A percentile compares a stretch with the other conserved stretches of the same genome.
Evolutionary conservation across 2,888 invertebrate genomes (phyloP).

Genomic region (Andrena dorsata): DNA sequence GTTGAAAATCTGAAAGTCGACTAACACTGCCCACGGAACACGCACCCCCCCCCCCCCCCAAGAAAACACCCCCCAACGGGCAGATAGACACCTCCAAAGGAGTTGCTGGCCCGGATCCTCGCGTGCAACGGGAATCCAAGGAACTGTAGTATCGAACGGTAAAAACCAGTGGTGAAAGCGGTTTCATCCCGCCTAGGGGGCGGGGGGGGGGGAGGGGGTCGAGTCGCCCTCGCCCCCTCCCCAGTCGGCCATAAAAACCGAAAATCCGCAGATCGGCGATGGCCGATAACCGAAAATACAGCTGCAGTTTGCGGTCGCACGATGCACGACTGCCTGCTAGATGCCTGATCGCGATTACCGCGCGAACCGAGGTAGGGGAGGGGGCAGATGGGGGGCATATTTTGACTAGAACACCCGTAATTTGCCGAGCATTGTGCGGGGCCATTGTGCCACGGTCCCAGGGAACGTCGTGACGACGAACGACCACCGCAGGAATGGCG

Average conservation of each 20-base stretch:
- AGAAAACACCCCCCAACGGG: too few species aligned
- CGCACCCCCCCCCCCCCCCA: too few species aligned
- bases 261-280: constrained; percentile 83
- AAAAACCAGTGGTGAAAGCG: constrained; percentile 64
- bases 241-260: constrained; percentile 69
- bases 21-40: too few species aligned
- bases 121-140: constrained; percentile 7
- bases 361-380: constrained; percentile 22
- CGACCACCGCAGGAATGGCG: constrained; percentile 29
- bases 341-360: constrained; percentile 74
- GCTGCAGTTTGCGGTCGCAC: constrained; percentile 83
- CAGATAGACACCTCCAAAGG: too few species aligned
- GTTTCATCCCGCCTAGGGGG: constrained; percentile 7
- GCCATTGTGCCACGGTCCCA: constrained; percentile 72
- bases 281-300: constrained; percentile 83
- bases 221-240: constrained; percentile 38
- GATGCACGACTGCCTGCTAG: constrained; percentile 71
- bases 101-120: neutral
- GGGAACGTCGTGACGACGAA: constrained; percentile 61
- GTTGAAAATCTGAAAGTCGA: too few species aligned
- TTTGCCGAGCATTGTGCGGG: constrained; percentile 81
- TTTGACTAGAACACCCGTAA: constrained; percentile 83
- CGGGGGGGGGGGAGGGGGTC: too few species aligned
- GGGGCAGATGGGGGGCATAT: constrained; percentile 70
- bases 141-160: constrained; percentile 23